A percentile compares a stretch with the other conserved stretches of the same genome.
Evolutionary conservation across 2,888 invertebrate genomes (phyloP).

Genomic region (Priocnemis perturbator): DNA sequence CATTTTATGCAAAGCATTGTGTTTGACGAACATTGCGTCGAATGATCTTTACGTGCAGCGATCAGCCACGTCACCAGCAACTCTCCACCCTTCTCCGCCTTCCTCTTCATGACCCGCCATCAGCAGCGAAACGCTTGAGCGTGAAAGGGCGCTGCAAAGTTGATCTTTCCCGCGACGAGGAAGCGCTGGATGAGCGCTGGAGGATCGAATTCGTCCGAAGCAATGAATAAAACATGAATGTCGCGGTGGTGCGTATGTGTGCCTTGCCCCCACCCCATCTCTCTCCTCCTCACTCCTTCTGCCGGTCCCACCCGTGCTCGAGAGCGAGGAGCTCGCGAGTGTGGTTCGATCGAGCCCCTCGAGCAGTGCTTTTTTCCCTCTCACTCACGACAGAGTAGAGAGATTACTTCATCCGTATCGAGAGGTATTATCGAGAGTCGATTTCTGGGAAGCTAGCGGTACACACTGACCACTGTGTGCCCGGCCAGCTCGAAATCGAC

Average conservation of each 20-base stretch:
- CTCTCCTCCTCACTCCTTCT: neutral
- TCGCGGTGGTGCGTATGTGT: slow-evolving; percentile 31
- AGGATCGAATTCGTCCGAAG: slow-evolving; percentile 44
- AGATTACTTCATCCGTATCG: slow-evolving; percentile 63
- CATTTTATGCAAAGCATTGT: too few relatives aligned
- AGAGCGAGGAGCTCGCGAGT: neutral
- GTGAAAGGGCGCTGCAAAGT: too few relatives aligned
- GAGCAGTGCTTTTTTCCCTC: slow-evolving; percentile 42
- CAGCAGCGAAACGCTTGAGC: too few relatives aligned
- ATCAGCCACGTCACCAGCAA: too few relatives aligned
- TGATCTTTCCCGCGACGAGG: slow-evolving; percentile 30
- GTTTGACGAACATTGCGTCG: too few relatives aligned
- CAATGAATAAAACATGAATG: slow-evolving; percentile 52
- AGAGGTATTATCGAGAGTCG: slow-evolving; percentile 60
- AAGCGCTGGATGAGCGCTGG: slow-evolving; percentile 31
- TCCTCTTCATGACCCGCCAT: too few relatives aligned
- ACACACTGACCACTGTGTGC: slow-evolving; percentile 43
- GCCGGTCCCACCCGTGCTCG: neutral
- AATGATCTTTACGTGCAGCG: too few relatives aligned
- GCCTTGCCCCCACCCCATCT: slow-evolving; percentile 15
- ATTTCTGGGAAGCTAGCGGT: slow-evolving; percentile 71
- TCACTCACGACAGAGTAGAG: slow-evolving; percentile 45
- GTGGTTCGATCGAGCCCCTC: slow-evolving; percentile 5
- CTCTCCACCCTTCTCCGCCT: too few relatives aligned
- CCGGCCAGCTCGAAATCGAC: slow-evolving; percentile 51